A percentile compares a stretch with the other conserved stretches of the same genome.
Conservation (phyloP, 2,113 vertebrate species). For the Electrona antarctica region DNA sequence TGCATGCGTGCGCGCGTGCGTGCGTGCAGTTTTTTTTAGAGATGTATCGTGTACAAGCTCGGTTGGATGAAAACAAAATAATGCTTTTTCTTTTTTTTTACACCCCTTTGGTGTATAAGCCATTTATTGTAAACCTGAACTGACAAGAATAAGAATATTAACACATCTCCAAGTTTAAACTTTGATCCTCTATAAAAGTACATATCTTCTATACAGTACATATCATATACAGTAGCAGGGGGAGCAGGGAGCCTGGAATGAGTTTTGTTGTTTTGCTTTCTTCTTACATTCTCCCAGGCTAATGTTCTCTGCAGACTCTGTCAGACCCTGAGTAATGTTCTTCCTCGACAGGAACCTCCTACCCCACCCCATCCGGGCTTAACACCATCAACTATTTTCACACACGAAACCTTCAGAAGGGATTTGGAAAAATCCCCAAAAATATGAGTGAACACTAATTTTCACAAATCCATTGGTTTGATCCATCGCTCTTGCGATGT, state of each 20-base stretch:
- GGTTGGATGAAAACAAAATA: slow-evolving; percentile 1
- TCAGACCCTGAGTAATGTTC: slow-evolving; percentile 25
- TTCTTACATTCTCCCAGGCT: slow-evolving; percentile 20
- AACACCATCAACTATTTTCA: slow-evolving; percentile 48
- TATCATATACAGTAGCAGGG: too few species aligned
- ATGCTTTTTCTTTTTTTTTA: too few species aligned
- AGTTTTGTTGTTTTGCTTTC: slow-evolving; percentile 20
- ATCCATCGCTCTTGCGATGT: slow-evolving; percentile 4
- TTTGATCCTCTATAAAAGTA: not conserved
- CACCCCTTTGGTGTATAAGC: too few species aligned
- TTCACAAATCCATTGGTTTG: slow-evolving; percentile 19
- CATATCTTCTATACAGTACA: not conserved
- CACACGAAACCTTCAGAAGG: slow-evolving; percentile 25
- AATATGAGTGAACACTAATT: slow-evolving; percentile 23
- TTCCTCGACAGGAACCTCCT: slow-evolving; percentile 19
- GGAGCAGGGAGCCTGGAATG: too few species aligned
- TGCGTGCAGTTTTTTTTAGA: not conserved
- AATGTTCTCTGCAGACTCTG: slow-evolving; percentile 15
- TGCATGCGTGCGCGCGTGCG: not conserved
- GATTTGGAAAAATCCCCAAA: slow-evolving; percentile 27
- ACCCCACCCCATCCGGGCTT: not conserved
- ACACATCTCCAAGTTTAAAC: not conserved
- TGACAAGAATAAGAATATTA: slow-evolving; percentile 1
- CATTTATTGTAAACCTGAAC: too few species aligned
- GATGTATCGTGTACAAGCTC: not conserved